These are phyloP conservation scores for Frieseomelitta varia DNA, from an alignment of 1,140 invertebrate species.

Conservation along the genomic window DNA sequence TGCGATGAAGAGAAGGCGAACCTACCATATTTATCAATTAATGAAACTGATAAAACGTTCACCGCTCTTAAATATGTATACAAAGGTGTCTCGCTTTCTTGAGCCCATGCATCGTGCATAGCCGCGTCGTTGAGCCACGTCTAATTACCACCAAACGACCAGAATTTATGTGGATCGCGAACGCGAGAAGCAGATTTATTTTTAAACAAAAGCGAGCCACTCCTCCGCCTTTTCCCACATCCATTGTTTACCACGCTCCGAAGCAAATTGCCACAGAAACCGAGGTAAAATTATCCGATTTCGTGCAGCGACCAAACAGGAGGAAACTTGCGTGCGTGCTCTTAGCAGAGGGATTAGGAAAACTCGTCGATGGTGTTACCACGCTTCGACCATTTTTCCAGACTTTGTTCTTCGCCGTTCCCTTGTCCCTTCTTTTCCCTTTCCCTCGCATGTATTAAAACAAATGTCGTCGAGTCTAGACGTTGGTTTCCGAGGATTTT, in stretches of 20 bases:
- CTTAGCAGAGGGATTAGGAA: background rate
- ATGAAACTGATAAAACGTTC: too few species aligned
- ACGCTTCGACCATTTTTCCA: slow-evolving; percentile 2
- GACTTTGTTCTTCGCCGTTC: background rate
- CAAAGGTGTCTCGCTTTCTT: too few species aligned
- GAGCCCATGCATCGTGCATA: too few species aligned
- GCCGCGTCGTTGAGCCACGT: too few species aligned
- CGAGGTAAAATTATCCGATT: slow-evolving; percentile 35
- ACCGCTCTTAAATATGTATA: too few species aligned
- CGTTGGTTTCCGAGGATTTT: background rate
- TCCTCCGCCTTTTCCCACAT: too few species aligned
- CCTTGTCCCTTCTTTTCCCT: background rate
- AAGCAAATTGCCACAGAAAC: background rate
- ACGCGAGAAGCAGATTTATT: slow-evolving; percentile 17
- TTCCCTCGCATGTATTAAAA: background rate
- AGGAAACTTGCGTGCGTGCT: slow-evolving; percentile 1
- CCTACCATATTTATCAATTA: too few species aligned
- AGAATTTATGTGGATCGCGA: background rate
- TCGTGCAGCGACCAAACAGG: slow-evolving; percentile 5
- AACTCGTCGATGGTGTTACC: slow-evolving; percentile 19
- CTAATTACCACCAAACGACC: too few species aligned
- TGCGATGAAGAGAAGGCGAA: too few species aligned
- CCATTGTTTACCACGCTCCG: background rate
- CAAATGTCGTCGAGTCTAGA: background rate
- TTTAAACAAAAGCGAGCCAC: slow-evolving; percentile 16